Base-by-base conservation (phyloP, 2,888 invertebrate genomes). In the Lithophane semibrunnea region DNA sequence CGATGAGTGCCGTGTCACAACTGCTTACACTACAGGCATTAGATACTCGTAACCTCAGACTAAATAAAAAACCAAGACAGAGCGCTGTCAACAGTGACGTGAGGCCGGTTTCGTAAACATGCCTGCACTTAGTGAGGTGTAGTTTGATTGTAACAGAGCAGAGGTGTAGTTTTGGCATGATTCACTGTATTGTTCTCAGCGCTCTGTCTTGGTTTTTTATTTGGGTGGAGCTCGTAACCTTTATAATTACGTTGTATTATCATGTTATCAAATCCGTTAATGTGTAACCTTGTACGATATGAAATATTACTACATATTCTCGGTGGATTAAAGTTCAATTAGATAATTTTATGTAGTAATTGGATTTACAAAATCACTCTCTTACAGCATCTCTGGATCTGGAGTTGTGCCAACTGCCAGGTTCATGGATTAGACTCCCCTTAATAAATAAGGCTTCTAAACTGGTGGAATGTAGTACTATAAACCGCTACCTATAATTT, bases 221-320 rank as follows among this genome's bases (percentile, higher is more conserved):
- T 37, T 5, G 37, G 37, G 3, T 5, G 3, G 37, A 37, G 37
- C 56, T 49, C 52, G 47, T 75, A n/a, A 79, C 42, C 42, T 60
- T 80, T 63, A 66, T 61, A 42, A 42, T 56, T 60, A 54, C 54
- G 44, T 70, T 54, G 10, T 9, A 69, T 80, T 76, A 70, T 52
- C 4, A 24, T 24, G 8, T 63, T 80, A 80, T 80, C 77, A 37
- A 75, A 42, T 75, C 10, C 44, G 21, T 66, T 61, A 61, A 60
- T 75, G 29, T 47, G 52, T 80, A 29, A 47, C 61, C 60, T 81
- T 61, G 61, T 49, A 49, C 52, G 10, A 24, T 68, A 60, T 10
- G 3, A 9, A 24, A 47, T 52, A 21, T 60, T 52, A 21, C 10
- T 69, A 29, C 21, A 29, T 29, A 47, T 16, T 63, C 16, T 61